Conservation (phyloP, 2,888 invertebrate species). For the Zhuqinia jingwanae region DNA sequence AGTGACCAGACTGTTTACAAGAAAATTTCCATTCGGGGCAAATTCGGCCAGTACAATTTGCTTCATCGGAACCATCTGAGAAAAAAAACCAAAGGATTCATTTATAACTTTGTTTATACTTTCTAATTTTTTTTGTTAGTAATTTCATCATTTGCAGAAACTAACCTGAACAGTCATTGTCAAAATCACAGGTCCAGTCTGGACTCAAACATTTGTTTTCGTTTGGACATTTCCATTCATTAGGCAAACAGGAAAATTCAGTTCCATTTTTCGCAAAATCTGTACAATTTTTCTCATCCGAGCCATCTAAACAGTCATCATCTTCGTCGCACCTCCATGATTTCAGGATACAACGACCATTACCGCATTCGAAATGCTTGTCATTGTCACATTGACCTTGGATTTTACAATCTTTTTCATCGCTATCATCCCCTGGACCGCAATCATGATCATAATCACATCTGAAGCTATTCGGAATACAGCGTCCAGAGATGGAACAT, state of each 20-base stretch:
- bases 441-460: slow-evolving; percentile 91
- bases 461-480: slow-evolving; percentile 51
- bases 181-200: slow-evolving; percentile 66
- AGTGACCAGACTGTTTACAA: slow-evolving; percentile 72
- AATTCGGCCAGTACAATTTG: slow-evolving; percentile 80
- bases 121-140: too few species aligned
- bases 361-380: slow-evolving; percentile 84
- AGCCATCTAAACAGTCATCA: slow-evolving; percentile 83
- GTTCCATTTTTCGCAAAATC: slow-evolving; percentile 23
- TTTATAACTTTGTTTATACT: too few species aligned
- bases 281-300: slow-evolving; percentile 72
- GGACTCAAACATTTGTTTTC: slow-evolving; percentile 62
- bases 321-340: slow-evolving; percentile 85
- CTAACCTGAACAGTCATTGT: too few species aligned
- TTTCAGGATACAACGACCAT: slow-evolving; percentile 84
- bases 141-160: too few species aligned
- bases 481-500: slow-evolving; percentile 56
- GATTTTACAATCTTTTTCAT: slow-evolving; percentile 85
- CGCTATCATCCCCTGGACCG: slow-evolving; percentile 84
- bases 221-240: slow-evolving; percentile 44
- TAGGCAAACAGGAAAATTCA: slow-evolving; percentile 16
- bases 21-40: slow-evolving; percentile 80
- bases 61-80: slow-evolving; percentile 91
- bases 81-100: too few species aligned
- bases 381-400: slow-evolving; percentile 81